Conservation (phyloP, 1,140 invertebrate genomes). For the Drosophila simulans region DNA sequence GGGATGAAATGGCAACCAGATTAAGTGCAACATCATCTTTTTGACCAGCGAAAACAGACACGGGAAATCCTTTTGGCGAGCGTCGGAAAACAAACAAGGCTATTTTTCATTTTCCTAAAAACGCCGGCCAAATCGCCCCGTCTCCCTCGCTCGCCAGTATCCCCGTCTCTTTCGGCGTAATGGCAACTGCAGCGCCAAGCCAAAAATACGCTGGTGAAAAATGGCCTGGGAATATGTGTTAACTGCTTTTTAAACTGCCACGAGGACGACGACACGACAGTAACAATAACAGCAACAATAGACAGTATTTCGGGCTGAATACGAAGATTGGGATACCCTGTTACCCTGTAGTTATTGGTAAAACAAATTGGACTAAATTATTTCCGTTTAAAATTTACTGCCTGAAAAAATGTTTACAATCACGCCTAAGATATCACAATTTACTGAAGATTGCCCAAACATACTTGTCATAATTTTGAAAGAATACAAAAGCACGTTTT, state of each 20-base stretch:
- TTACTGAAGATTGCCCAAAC: no score
- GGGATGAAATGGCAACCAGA: conserved; percentile 69
- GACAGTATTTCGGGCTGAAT: neutral
- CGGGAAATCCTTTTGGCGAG: conserved; percentile 51
- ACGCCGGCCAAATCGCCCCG: conserved; percentile 56
- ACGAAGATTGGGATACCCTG: conserved; percentile 16
- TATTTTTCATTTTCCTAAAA: conserved; percentile 84
- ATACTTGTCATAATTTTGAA: no score
- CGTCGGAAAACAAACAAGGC: conserved; percentile 70
- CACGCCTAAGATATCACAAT: no score
- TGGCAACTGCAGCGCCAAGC: conserved; percentile 61
- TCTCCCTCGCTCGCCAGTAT: neutral
- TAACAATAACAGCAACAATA: conserved; percentile 31
- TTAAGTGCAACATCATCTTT: conserved; percentile 79
- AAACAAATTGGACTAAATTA: neutral
- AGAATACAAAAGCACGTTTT: no score
- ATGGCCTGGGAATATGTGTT: conserved; percentile 84
- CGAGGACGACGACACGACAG: conserved; percentile 77
- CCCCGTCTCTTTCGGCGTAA: conserved; percentile 28
- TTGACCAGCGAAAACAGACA: conserved; percentile 46
- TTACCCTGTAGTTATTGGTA: no score
- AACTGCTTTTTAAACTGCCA: conserved; percentile 84
- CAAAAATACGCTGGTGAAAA: conserved; percentile 82
- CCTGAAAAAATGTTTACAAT: no score
- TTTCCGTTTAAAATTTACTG: no score